Evolutionary conservation across 2,888 invertebrate genomes (phyloP).

Genomic region (Panorpa germanica): DNA sequence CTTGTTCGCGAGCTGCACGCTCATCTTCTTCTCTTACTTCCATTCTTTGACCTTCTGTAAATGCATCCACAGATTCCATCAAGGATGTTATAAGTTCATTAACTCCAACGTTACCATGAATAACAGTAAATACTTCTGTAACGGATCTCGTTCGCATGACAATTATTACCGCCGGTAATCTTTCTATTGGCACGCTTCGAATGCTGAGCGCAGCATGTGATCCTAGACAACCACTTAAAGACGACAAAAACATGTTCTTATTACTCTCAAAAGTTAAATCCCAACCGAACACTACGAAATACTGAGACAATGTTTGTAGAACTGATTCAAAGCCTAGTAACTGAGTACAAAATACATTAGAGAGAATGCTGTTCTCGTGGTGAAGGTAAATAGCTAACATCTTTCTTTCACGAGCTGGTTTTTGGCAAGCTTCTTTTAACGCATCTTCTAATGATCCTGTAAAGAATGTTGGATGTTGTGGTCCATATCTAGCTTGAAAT

Average conservation of each 20-base stretch:
- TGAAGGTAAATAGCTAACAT: constrained; percentile 90
- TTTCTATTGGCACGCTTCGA: constrained; percentile 68
- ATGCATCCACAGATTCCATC: constrained; percentile 76
- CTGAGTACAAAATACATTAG: constrained; percentile 95
- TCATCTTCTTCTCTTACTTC: constrained; percentile 77
- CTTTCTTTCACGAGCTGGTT: constrained; percentile 84
- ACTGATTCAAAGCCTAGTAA: constrained; percentile 82
- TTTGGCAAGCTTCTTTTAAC: constrained; percentile 72
- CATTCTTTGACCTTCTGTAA: constrained; percentile 51
- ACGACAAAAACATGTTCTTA: constrained; percentile 58
- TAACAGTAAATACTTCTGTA: constrained; percentile 79
- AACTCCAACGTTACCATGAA: constrained; percentile 82
- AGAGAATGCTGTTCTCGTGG: constrained; percentile 85
- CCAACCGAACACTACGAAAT: constrained; percentile 95
- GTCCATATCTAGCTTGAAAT: constrained; percentile 51
- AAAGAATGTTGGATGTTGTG: constrained; percentile 76
- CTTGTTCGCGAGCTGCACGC: constrained; percentile 69
- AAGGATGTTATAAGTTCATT: constrained; percentile 76
- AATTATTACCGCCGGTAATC: constrained; percentile 73
- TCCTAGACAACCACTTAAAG: constrained; percentile 61
- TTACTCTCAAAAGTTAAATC: constrained; percentile 83
- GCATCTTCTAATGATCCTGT: constrained; percentile 83
- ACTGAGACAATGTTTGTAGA: constrained; percentile 69
- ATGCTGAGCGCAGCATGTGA: constrained; percentile 68
- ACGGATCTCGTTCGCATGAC: constrained; percentile 76